Evolutionary conservation across 1,140 invertebrate genomes (phyloP), one percentile per base, ranked within the genome.

Genomic region (Bombus terrestris): DNA sequence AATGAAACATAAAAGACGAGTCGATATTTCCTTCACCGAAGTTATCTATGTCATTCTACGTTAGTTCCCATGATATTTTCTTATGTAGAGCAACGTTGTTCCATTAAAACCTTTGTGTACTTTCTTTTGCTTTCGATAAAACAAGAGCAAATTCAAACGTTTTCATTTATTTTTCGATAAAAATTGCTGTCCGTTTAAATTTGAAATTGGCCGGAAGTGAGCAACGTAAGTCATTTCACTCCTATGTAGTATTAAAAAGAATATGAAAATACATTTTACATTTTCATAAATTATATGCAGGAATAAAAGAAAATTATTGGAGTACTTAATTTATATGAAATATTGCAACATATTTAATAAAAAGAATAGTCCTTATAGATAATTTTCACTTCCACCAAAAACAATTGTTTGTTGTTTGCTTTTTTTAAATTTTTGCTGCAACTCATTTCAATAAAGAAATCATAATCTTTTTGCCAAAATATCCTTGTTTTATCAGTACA

Each of bases 131-230:
- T 82, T 37, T 39, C 32, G 8, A 66, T 28, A 25, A 75, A 76
- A 47, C 6, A 6, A 64, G 6, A 18, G 9, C 12, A 47, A 22
- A 25, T 18, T 47, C 8, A 43, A 13, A 15, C 1, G 22, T 43
- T 37, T 71, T 71, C 37, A 10, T 22, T 39, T 64, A 28, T 18
- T n/a, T 32, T 9, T 25, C 28, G 28, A n/a, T n/a, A n/a, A 62
- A 6, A n/a, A n/a, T 28, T 32, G 15, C 15, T 9, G 8, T 2
- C 2, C 28, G 35, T 68, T 77, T 28, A 41, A 69, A 77, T 83
- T 82, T 69, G 10, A 83, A 78, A 41, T 57, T 28, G 12, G 8
- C 28, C 73, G 47, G 81, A 83, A 83, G 37, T n/a, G 62, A 35
- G 57, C 37, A 4, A 69, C 35, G 10, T 10, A n/a, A 83, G 73